Evolutionary conservation across 1,140 invertebrate genomes (phyloP).

Genomic region (Brachionus asplanchnoidis): DNA sequence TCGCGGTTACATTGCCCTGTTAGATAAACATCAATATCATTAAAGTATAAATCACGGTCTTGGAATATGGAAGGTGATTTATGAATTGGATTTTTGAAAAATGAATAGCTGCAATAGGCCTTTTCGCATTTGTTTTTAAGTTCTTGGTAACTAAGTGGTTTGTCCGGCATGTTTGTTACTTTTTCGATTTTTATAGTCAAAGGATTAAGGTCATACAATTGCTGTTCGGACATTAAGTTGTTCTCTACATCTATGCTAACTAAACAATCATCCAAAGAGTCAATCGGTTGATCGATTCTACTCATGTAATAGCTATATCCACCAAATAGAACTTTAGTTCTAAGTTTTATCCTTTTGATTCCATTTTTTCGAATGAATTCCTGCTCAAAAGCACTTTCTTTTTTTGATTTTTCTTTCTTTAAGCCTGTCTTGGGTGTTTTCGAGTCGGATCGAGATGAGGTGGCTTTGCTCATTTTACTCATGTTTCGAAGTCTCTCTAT

Average conservation of each 20-base stretch:
- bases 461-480: neutral
- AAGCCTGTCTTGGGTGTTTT: neutral
- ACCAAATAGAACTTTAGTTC: slow-evolving; percentile 49
- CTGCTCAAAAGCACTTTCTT: slow-evolving; percentile 45
- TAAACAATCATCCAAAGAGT: slow-evolving; percentile 52
- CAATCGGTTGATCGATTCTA: slow-evolving; percentile 48
- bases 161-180: slow-evolving; percentile 49
- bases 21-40: slow-evolving; percentile 54
- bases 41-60: slow-evolving; percentile 50
- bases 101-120: slow-evolving; percentile 51
- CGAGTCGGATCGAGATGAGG: neutral
- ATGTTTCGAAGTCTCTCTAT: slow-evolving; percentile 43
- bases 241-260: slow-evolving; percentile 48
- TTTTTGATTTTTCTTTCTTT: slow-evolving; percentile 45
- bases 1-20: slow-evolving; percentile 48
- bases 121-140: slow-evolving; percentile 52
- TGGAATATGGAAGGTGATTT: slow-evolving; percentile 48
- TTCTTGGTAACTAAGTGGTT: slow-evolving; percentile 48
- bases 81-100: slow-evolving; percentile 49
- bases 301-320: slow-evolving; percentile 50
- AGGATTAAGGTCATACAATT: slow-evolving; percentile 51
- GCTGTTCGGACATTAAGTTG: slow-evolving; percentile 49
- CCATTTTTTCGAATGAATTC: slow-evolving; percentile 51
- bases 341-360: slow-evolving; percentile 49
- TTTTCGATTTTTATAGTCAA: slow-evolving; percentile 52